Conservation (phyloP, 2,113 vertebrate genomes). For the Antigone vipio region DNA sequence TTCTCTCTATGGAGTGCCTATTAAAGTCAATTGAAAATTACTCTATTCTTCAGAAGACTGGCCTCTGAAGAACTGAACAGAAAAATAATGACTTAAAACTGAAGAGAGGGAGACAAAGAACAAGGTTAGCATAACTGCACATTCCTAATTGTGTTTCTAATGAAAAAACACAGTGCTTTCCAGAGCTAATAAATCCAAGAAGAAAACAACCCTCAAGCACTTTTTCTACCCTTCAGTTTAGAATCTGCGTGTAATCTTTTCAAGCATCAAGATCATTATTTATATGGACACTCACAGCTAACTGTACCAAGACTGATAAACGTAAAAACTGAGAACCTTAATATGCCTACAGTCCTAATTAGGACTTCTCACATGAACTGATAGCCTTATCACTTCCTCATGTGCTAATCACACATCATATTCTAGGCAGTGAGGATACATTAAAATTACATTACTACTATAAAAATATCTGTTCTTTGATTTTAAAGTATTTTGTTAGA, state of each 20-base stretch:
- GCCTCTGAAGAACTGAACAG: background rate
- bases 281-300: background rate
- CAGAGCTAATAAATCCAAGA: background rate
- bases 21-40: background rate
- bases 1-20: background rate
- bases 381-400: background rate
- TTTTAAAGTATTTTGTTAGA: background rate
- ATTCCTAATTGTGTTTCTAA: background rate
- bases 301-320: background rate
- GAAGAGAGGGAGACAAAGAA: background rate
- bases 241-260: background rate
- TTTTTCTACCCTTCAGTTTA: background rate
- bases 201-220: background rate
- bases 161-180: background rate
- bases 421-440: background rate
- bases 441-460: background rate
- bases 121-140: background rate
- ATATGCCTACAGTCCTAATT: background rate
- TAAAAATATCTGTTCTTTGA: background rate
- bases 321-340: background rate
- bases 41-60: background rate
- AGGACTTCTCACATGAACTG: background rate
- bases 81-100: background rate
- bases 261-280: background rate
- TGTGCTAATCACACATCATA: background rate